Evolutionary conservation across 2,113 vertebrate genomes (phyloP).

Genomic region (Psilopsiagon aurifrons): DNA sequence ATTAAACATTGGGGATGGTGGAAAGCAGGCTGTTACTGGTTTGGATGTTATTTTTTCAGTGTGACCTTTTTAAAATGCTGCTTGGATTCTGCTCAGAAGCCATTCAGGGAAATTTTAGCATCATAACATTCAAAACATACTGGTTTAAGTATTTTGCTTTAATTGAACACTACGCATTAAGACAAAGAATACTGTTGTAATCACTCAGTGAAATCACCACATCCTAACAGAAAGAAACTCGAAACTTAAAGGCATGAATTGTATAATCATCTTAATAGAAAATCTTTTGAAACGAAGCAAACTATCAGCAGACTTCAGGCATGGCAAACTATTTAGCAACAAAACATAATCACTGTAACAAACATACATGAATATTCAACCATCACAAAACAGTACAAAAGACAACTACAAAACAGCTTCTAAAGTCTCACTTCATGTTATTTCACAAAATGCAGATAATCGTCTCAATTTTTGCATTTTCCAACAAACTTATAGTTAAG

Average conservation of each 20-base stretch:
- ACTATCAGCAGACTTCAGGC: not conserved
- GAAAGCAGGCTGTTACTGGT: not conserved
- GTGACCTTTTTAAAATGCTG: constrained; percentile 61
- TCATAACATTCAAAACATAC: constrained; percentile 23
- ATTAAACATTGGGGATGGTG: constrained; percentile 63
- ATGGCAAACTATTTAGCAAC: not conserved
- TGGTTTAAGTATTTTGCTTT: constrained; percentile 60
- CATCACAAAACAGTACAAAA: not conserved
- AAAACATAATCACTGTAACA: not conserved
- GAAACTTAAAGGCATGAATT: constrained; percentile 11
- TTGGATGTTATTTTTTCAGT: constrained; percentile 41
- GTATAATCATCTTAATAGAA: constrained; percentile 55
- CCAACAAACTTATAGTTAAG: not conserved
- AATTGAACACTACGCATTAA: constrained; percentile 30
- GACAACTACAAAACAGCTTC: not conserved
- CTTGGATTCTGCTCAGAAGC: constrained; percentile 61
- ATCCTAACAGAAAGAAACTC: constrained; percentile 26
- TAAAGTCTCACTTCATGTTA: not conserved
- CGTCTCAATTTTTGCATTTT: not conserved
- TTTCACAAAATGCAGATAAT: not conserved
- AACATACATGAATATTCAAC: not conserved
- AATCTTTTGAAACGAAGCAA: constrained; percentile 57
- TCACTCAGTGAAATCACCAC: constrained; percentile 55
- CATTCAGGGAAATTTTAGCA: constrained; percentile 52
- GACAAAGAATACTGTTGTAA: constrained; percentile 63